Evolutionary conservation across 2,797 vertebrate species (phyloP), one percentile per base, ranked within the genome.

Genomic region (Phalanger gymnotis): DNA sequence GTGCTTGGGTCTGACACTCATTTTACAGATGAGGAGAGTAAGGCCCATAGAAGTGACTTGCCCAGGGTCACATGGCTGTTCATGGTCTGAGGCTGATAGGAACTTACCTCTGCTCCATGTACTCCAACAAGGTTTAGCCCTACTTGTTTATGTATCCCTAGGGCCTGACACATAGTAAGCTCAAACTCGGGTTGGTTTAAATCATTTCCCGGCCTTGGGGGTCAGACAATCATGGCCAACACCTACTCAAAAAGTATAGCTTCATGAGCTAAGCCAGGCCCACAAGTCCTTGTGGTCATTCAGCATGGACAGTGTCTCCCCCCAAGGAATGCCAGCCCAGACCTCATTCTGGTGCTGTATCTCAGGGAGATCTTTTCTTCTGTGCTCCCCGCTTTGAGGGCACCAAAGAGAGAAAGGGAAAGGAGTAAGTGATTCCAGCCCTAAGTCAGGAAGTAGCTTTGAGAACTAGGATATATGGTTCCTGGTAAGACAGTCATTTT

Each of bases 361-460:
- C 19, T 73, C n/a, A 40, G 31, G 14, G 30, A 58, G 6, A 73
- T 40, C 66, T 40, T 73, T 22, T 40, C 66, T 73, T 73, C 66
- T 73, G n/a, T 73, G 66, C n/a, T 40, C 19, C 30, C 90, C 81
- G 14, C 51, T 81, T 25, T 34, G 40, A 93, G 13, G 81, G 90
- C 6, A 92, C 87, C 52, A 52, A 92, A 95, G 58, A 55, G 53
- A 47, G 31, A 91, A 54, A n/a, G 56, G 34, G 28, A 40, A 58
- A 92, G 53, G 91, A 93, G 92, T 95, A 87, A 87, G 12, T 25
- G 25, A 91, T 93, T 55, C 53, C 5, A 93, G n/a, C 28, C 91
- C 54, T 61, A 61, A 90, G 81, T 47, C 55, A 89, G 66, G 55
- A 94, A 95, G 61, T 13, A 55, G 90, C 54, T 94, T 81, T 73